Evolutionary conservation across 2,888 invertebrate genomes (phyloP), one percentile per base, ranked within the genome.

Genomic region (Nematopogon swammerdamellus): DNA sequence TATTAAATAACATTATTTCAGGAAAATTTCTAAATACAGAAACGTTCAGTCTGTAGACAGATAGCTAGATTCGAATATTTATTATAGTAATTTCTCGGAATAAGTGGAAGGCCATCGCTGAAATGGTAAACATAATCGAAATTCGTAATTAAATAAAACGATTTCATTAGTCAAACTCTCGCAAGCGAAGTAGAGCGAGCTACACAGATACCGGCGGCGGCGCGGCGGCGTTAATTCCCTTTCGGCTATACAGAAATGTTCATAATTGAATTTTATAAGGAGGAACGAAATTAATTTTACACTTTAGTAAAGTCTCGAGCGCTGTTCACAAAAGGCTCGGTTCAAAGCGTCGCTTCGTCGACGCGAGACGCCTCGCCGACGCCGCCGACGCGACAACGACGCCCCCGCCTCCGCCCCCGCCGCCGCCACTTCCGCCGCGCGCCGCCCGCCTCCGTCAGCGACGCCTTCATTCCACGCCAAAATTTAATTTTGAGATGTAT

Each of bases 181-280:
- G 8, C 25, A 25, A 8, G 4, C 25, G 4, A 8, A 25, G 8
- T 25, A 25, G 5, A 25, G 4, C 4, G 8, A 25, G 25, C 4
- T 25, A 25, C 5, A 25, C 25, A 25, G 25, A 25, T 25, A 25
- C n/a, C n/a, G n/a, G n/a, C n/a, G n/a, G n/a, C n/a, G n/a, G n/a
- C 4, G 25, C 8, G 8, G 5, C 25, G 25, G 25, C 25, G 25
- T 36, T 36, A 36, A 36, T 36, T 36, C 8, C n/a, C 14, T 36
- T 14, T 36, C n/a, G 77, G 76, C 76, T 72, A 77, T 79, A 79
- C 77, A 77, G 79, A 79, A 79, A 79, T 79, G 79, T 77, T 79
- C 79, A 79, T 79, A 79, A 79, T 79, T 79, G 76, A 79, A 79
- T 79, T 79, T 79, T 76, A 79, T 79, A 79, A 79, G 77, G 79